Evolutionary conservation across 2,113 vertebrate genomes (phyloP), one percentile per base, ranked within the genome.

Genomic region (Abramis brama): DNA sequence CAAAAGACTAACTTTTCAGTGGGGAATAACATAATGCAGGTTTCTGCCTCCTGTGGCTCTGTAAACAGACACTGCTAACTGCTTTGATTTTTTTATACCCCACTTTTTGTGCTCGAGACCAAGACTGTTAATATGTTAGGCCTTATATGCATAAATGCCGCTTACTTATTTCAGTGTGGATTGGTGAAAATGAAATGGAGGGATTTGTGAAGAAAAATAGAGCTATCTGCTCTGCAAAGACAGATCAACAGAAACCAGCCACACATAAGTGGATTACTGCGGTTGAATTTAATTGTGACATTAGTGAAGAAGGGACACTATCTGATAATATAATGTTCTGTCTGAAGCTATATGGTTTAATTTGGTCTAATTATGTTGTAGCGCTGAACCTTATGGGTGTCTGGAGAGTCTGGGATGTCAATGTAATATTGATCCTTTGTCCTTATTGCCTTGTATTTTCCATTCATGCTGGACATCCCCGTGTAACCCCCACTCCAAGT

Each of bases 211-310:
- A 19, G 74, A 87, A 79, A 91, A 74, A 52, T 81, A 77, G 75
- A 52, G 25, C 45, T 30, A 86, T 76, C 80, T 88, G 88, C 86
- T 59, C 79, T 87, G 79, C 81, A 87, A 79, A 83, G 86, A 79
- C 80, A 86, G 82, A 87, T 87, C 87, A 81, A 90, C 59, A 75
- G 84, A 83, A 87, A 82, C 82, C 81, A 73, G 70, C 33, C 70
- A 55, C 60, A 75, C 60, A 74, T 79, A 88, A 89, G 52, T 85
- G 79, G 79, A 90, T 90, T 89, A 86, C 50, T 78, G 82, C 27
- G 15, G 55, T 50, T 33, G 66, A 86, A 86, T 89, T 55, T 71
- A 70, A 91, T 91, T 91, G 84, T 45, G 79, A 68, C 33, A 33
- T 52, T 78, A 62, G 62, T 59, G 27, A 79, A 83, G 83, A 11